Conservation (phyloP, 2,888 invertebrate genomes). For the Standfussiana lucernea region DNA sequence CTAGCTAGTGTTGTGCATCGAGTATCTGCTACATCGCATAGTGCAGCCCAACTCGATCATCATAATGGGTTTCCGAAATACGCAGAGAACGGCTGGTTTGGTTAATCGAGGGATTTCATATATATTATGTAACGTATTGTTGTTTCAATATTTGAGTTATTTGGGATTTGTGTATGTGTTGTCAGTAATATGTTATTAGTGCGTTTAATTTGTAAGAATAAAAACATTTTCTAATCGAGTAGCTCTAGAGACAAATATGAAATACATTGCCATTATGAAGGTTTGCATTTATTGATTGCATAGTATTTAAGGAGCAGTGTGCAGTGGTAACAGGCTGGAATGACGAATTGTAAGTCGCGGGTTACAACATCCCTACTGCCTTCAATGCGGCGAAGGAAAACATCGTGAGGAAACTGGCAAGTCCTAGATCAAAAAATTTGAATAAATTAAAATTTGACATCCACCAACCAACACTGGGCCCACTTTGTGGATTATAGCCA, state of each 20-base stretch:
- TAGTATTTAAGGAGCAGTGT: background rate
- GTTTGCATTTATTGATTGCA: background rate
- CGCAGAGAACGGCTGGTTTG: slow-evolving; percentile 17
- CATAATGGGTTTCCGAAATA: slow-evolving; percentile 51
- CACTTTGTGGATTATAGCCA: background rate
- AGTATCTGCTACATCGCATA: slow-evolving; percentile 39
- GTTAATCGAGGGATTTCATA: slow-evolving; percentile 20
- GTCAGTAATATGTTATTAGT: background rate
- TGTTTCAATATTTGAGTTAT: slow-evolving; percentile 11
- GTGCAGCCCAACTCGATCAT: slow-evolving; percentile 38
- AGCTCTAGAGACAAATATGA: background rate
- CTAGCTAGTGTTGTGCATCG: slow-evolving; percentile 45
- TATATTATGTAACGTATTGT: slow-evolving; percentile 6
- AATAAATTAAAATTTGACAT: background rate
- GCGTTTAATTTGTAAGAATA: background rate
- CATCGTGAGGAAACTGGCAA: background rate
- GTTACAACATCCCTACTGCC: background rate
- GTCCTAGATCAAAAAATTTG: background rate
- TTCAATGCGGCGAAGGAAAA: background rate
- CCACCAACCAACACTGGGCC: background rate
- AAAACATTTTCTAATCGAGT: background rate
- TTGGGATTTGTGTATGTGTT: slow-evolving; percentile 1
- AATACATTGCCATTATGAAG: background rate
- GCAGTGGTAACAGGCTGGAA: background rate
- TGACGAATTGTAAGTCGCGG: background rate